Evolutionary conservation across 2,113 vertebrate species (phyloP), one percentile per base, ranked within the genome.

Genomic region (Leptobrachium leishanense): DNA sequence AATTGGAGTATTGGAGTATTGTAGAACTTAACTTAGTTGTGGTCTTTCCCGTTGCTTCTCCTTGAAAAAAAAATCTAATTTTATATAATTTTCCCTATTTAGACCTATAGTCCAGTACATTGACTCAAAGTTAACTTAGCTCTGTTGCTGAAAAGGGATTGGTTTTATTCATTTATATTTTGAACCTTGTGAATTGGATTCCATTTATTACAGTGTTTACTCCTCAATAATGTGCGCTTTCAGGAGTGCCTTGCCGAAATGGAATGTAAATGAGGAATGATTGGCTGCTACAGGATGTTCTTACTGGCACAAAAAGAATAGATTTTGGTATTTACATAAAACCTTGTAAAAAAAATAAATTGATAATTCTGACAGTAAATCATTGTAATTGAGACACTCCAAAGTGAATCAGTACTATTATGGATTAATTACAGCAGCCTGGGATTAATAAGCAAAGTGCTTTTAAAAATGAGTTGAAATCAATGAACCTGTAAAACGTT

Each of bases 321-420:
- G 31, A 57, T n/a, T 59, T 70, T 5, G 31, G 6, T 43, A 71
- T 71, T 78, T 64, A 41, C 76, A 78, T 71, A 53, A 71, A 78
- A 11, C 43, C 43, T 50, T 15, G 20, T 78, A 62, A 55, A 55
- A 77, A 62, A 78, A 71, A 62, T 53, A 31, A 31, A 31, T 57
- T 55, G 31, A 78, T 78, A 46, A 71, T 78, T 62, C 68, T 78
- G 75, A 77, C 75, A 70, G 68, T 62, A 77, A 77, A 69, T 77
- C 67, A 69, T 70, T 78, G 68, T 78, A 78, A 71, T 13, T 46
- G 76, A 78, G 67, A 64, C 43, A 42, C 57, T 68, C 44, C 67
- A 63, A 63, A 71, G 76, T 78, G 76, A 78, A 78, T 71, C 68
- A 40, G 55, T 20, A 59, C 55, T 64, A 71, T 78, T 78, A 71